Conservation (phyloP, 2,113 vertebrate species). For the Nothocercus julius region DNA sequence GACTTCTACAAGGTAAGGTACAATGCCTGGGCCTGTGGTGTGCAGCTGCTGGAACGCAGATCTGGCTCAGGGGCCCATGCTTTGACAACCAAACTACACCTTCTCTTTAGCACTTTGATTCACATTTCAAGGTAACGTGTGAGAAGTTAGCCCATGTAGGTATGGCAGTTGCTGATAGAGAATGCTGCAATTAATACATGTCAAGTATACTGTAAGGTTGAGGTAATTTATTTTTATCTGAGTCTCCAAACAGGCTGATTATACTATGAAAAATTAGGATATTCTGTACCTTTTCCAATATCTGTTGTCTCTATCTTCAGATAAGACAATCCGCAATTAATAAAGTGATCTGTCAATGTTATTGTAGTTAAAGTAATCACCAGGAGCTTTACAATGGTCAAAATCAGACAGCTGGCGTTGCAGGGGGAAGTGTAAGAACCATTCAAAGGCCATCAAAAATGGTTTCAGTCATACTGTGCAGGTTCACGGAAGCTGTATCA, state of each 20-base stretch:
- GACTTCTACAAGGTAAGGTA: not conserved
- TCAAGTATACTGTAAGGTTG: slow-evolving; percentile 24
- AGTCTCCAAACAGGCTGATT: slow-evolving; percentile 35
- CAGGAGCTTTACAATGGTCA: not conserved
- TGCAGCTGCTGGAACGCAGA: not conserved
- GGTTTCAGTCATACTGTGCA: fast-evolving
- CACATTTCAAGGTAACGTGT: not conserved
- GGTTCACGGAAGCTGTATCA: not conserved
- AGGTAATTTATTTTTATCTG: slow-evolving; percentile 58
- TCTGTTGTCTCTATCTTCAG: slow-evolving; percentile 64
- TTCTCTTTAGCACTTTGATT: not conserved
- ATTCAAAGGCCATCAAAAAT: not conserved
- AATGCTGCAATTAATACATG: slow-evolving; percentile 25
- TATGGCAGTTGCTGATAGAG: slow-evolving; percentile 50
- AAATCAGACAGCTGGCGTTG: not conserved
- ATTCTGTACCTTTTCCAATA: slow-evolving; percentile 35
- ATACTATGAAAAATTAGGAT: slow-evolving; percentile 58
- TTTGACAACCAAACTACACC: not conserved
- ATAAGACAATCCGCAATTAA: slow-evolving; percentile 61
- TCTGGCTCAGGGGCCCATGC: not conserved
- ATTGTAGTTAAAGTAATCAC: slow-evolving; percentile 25
- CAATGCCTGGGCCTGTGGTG: not conserved
- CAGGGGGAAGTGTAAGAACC: not conserved
- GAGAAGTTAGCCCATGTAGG: not conserved
- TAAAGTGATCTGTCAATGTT: slow-evolving; percentile 44